Evolutionary conservation across 2,113 vertebrate genomes (phyloP).

Genomic region (Machaerirhynchus nigripectus): DNA sequence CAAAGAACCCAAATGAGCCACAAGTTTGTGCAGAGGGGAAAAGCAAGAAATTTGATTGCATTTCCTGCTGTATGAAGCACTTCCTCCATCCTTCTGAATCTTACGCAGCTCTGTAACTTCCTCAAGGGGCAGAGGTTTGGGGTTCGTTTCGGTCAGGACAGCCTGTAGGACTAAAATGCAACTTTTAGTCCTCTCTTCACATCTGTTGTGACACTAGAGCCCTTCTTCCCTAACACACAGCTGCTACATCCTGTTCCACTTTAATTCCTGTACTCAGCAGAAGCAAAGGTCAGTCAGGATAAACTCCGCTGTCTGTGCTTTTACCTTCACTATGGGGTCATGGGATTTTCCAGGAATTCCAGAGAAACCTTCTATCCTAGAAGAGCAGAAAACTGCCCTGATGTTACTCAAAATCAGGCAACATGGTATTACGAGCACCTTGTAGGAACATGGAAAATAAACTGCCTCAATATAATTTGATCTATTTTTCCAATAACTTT

Average conservation of each 20-base stretch:
- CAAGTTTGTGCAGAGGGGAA: background rate
- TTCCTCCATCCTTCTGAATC: background rate
- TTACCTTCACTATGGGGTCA: background rate
- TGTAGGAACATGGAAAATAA: constrained; percentile 14
- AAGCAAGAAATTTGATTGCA: background rate
- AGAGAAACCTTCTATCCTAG: background rate
- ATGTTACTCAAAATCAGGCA: background rate
- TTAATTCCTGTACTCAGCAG: background rate
- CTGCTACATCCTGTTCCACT: background rate
- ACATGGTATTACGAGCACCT: background rate
- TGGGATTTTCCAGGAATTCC: background rate
- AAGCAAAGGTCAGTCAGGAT: background rate
- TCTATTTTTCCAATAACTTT: constrained; percentile 64
- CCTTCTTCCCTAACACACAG: background rate
- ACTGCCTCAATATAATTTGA: constrained; percentile 59
- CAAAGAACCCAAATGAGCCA: background rate
- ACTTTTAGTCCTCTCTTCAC: background rate
- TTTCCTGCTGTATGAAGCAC: background rate
- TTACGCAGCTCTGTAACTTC: background rate
- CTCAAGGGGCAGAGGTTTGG: background rate
- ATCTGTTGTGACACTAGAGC: background rate
- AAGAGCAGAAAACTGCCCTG: background rate
- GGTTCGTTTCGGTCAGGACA: background rate
- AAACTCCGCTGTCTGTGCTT: background rate
- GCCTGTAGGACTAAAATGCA: background rate